Percentiles rank a stretch among this genome's conserved stretches.
Conservation (phyloP, 2,888 invertebrate genomes). For the Smittia sp. region DNA sequence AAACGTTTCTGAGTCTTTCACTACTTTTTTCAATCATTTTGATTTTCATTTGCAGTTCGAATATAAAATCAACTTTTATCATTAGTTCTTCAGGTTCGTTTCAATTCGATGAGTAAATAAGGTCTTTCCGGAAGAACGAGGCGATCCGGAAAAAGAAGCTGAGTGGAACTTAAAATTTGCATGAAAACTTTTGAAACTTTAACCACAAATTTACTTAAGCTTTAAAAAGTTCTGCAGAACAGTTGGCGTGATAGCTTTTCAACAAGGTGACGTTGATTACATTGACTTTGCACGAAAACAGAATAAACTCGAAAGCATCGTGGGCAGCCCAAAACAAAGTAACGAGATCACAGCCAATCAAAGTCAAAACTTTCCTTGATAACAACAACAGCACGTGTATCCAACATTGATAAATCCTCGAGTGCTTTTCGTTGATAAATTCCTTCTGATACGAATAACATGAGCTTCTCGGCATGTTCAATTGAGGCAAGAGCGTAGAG, state of each 20-base stretch:
- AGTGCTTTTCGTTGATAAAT: constrained; percentile 13
- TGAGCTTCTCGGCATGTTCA: constrained; percentile 10
- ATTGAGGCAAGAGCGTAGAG: neutral
- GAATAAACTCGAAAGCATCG: too few species aligned
- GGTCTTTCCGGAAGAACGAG: neutral
- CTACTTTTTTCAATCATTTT: too few species aligned
- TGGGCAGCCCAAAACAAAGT: too few species aligned
- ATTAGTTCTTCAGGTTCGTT: neutral
- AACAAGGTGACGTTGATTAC: too few species aligned
- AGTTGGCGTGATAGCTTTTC: too few species aligned
- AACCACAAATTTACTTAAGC: neutral
- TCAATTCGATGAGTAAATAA: constrained; percentile 9
- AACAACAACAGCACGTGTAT: neutral
- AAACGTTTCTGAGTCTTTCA: too few species aligned
- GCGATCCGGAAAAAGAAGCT: neutral
- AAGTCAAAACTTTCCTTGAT: neutral
- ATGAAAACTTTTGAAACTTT: neutral
- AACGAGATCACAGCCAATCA: too few species aligned
- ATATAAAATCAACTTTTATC: too few species aligned
- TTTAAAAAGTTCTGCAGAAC: neutral
- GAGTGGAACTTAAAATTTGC: neutral
- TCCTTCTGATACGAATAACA: neutral
- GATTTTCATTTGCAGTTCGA: too few species aligned
- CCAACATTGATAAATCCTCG: constrained; percentile 1
- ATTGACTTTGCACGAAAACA: too few species aligned